A percentile compares a stretch with the other conserved stretches of the same genome.
Evolutionary conservation across 2,888 invertebrate species (phyloP).

Genomic region (Drosophila ustulata): DNA sequence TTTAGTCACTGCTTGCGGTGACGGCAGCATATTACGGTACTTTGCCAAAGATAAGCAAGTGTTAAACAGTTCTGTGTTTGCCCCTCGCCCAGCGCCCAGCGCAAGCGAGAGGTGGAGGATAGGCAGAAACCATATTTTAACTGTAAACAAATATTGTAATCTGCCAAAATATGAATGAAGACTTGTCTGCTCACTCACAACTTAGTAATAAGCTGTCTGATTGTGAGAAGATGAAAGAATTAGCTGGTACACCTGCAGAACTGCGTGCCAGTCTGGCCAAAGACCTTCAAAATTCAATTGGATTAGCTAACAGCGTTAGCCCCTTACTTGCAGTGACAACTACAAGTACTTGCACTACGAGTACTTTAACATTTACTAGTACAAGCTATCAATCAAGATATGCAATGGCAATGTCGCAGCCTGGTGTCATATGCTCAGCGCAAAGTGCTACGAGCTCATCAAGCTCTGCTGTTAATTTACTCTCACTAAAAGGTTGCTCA

Average conservation of each 20-base stretch:
- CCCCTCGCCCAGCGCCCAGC: no score
- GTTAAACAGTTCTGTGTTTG: background rate
- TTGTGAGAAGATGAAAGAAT: conserved; percentile 4
- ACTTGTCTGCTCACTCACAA: no score
- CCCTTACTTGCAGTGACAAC: conserved; percentile 1
- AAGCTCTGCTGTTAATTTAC: no score
- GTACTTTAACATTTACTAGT: conserved; percentile 9
- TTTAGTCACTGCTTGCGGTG: conserved; percentile 12
- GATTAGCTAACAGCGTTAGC: background rate
- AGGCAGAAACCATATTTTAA: no score
- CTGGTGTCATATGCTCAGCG: conserved; percentile 6
- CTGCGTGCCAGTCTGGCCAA: conserved; percentile 6
- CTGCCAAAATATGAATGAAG: no score
- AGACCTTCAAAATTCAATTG: background rate
- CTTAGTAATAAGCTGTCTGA: no score
- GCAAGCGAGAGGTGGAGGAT: no score
- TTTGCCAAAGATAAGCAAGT: conserved; percentile 1
- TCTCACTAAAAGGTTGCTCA: no score
- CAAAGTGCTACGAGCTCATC: conserved; percentile 6
- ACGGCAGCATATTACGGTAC: background rate
- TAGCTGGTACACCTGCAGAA: conserved; percentile 7
- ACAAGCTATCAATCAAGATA: conserved; percentile 5
- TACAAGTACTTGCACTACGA: conserved; percentile 2
- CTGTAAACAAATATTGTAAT: no score
- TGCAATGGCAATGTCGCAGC: background rate